Evolutionary conservation across 2,113 vertebrate genomes (phyloP).

Genomic region (Tragelaphus imberbis): DNA sequence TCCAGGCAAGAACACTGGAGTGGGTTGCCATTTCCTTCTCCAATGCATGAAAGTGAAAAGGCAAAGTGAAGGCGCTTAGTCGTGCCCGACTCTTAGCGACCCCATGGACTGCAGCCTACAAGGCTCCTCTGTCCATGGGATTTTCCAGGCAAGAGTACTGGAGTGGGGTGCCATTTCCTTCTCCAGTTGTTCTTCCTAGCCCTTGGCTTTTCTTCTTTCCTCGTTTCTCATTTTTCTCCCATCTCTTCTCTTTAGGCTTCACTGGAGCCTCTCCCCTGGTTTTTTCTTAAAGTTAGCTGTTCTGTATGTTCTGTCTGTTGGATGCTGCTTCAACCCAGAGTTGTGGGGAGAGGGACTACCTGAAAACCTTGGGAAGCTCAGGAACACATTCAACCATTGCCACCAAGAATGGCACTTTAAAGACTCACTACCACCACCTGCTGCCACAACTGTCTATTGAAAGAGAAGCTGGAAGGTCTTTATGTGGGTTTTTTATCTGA

Average conservation of each 20-base stretch:
- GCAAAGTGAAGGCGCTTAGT: too few species aligned
- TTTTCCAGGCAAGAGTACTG: too few species aligned
- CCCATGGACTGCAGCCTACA: too few species aligned
- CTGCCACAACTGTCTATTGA: neutral
- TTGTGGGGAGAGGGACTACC: neutral
- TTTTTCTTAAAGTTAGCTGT: conserved; percentile 16
- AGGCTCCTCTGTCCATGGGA: too few species aligned
- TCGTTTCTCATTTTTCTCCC: neutral
- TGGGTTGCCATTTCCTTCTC: too few species aligned
- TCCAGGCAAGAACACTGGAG: too few species aligned
- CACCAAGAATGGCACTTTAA: neutral
- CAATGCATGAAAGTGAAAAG: too few species aligned
- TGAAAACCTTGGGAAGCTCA: neutral
- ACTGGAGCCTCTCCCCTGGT: neutral
- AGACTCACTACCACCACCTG: neutral
- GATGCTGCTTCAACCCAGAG: neutral
- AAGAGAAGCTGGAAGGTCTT: neutral
- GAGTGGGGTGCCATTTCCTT: too few species aligned
- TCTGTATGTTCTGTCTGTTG: neutral
- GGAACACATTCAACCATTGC: neutral
- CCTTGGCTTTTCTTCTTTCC: neutral
- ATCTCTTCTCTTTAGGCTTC: neutral
- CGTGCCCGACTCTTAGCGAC: rapidly evolving
- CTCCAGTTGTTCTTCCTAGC: neutral
- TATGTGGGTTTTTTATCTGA: neutral